phyloP scores from a whole-genome alignment of 2,888 invertebrate species.

The Beris morrisii region DNA sequence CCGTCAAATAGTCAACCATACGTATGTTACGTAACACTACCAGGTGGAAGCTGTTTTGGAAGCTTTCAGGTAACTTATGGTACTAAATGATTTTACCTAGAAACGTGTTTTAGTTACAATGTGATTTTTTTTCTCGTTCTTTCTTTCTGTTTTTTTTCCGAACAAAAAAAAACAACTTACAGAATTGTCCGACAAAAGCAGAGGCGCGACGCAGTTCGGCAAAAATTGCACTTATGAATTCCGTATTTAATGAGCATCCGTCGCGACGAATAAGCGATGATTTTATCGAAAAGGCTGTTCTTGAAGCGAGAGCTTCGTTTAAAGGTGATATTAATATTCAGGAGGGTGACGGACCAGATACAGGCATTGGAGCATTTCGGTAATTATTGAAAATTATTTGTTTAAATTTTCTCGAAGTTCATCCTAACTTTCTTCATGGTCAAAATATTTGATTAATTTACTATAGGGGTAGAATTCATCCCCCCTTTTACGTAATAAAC shows the following conservation, averaged over 20 bases:
- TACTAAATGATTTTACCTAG: not conserved
- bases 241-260: slow-evolving; percentile 94
- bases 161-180: slow-evolving; percentile 42
- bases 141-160: not conserved
- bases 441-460: no score
- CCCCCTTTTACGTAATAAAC: no score
- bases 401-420: not conserved
- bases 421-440: no score
- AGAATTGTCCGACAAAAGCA: slow-evolving; percentile 94
- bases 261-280: slow-evolving; percentile 89
- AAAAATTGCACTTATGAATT: slow-evolving; percentile 95
- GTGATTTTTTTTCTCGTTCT: not conserved
- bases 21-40: slow-evolving; percentile 91
- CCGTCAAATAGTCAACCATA: slow-evolving; percentile 89
- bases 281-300: slow-evolving; percentile 90
- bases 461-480: no score
- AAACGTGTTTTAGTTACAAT: not conserved
- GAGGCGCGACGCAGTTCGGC: slow-evolving; percentile 93
- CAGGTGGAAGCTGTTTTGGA: slow-evolving; percentile 94
- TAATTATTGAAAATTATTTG: slow-evolving; percentile 42
- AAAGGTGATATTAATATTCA: slow-evolving; percentile 65
- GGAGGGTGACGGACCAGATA: slow-evolving; percentile 68
- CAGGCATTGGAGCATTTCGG: slow-evolving; percentile 73
- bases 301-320: slow-evolving; percentile 87
- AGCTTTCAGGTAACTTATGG: slow-evolving; percentile 77